A percentile compares a stretch with the other conserved stretches of the same genome.
Conservation (phyloP, 2,888 invertebrate genomes). For the Drosophila affinis region DNA sequence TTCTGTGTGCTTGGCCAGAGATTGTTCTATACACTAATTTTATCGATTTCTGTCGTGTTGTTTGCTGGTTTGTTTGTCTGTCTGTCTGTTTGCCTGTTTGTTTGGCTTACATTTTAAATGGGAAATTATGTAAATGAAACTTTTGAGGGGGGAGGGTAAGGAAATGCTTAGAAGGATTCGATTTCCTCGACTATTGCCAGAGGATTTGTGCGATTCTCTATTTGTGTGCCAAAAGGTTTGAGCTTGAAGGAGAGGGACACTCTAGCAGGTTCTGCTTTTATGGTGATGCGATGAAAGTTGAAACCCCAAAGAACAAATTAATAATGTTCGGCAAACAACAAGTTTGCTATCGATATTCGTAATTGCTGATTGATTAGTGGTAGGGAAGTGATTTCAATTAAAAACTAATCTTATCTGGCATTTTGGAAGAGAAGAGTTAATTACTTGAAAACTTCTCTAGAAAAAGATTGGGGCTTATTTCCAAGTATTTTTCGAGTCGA, state of each 20-base stretch:
- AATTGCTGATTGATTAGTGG: neutral
- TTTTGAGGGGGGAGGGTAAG: slow-evolving; percentile 43
- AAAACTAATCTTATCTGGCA: too few species aligned
- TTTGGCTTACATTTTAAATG: slow-evolving; percentile 61
- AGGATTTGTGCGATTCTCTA: slow-evolving; percentile 1
- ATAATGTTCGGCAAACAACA: too few species aligned
- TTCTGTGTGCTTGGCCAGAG: slow-evolving; percentile 45
- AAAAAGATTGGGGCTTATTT: neutral
- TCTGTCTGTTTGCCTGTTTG: slow-evolving; percentile 33
- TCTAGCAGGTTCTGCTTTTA: slow-evolving; percentile 11
- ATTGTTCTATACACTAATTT: slow-evolving; percentile 49
- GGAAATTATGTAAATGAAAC: slow-evolving; percentile 67
- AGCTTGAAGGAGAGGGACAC: slow-evolving; percentile 2
- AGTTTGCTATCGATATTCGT: too few species aligned
- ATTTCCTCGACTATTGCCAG: neutral
- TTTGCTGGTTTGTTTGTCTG: slow-evolving; percentile 4
- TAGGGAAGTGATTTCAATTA: neutral
- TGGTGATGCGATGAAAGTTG: neutral
- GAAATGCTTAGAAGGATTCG: slow-evolving; percentile 8
- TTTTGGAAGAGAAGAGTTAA: neutral
- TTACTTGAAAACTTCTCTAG: neutral
- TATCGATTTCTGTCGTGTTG: slow-evolving; percentile 56
- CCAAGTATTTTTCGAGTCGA: neutral
- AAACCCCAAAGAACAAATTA: neutral
- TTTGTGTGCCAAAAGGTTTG: neutral